Evolutionary conservation across 2,888 invertebrate species (phyloP).

Genomic region (Metellina segmentata): DNA sequence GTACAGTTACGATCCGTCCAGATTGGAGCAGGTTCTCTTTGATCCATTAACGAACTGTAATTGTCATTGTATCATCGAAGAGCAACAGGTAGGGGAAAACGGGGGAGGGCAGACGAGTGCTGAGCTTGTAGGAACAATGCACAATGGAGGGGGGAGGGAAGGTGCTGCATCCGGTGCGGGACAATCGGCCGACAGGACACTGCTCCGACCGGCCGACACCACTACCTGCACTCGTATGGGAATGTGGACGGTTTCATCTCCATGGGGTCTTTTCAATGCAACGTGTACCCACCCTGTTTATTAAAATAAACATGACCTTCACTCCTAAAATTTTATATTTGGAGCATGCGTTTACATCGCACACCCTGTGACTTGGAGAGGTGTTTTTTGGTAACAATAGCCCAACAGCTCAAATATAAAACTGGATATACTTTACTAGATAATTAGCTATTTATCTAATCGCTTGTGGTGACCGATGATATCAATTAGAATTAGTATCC

Average conservation of each 20-base stretch:
- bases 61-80: conserved; percentile 56
- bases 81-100: conserved; percentile 2
- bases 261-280: conserved; percentile 2
- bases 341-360: too few relatives aligned
- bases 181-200: conserved; percentile 75
- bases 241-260: conserved; percentile 53
- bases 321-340: too few relatives aligned
- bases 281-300: not conserved
- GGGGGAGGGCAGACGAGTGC: conserved; percentile 19
- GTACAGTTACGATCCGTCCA: conserved; percentile 48
- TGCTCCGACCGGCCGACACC: conserved; percentile 63
- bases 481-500: too few relatives aligned
- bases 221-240: conserved; percentile 66
- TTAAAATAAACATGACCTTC: too few relatives aligned
- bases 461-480: too few relatives aligned
- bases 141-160: conserved; percentile 51
- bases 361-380: too few relatives aligned
- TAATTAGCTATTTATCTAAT: too few relatives aligned
- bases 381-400: too few relatives aligned
- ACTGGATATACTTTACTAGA: too few relatives aligned
- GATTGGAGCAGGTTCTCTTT: conserved; percentile 29
- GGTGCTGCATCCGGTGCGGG: conserved; percentile 62
- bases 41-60: conserved; percentile 61
- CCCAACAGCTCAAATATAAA: too few relatives aligned
- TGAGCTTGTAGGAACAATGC: conserved; percentile 62